Evolutionary conservation across 1,140 invertebrate genomes (phyloP).

Genomic region (Tetramorium simillimum): DNA sequence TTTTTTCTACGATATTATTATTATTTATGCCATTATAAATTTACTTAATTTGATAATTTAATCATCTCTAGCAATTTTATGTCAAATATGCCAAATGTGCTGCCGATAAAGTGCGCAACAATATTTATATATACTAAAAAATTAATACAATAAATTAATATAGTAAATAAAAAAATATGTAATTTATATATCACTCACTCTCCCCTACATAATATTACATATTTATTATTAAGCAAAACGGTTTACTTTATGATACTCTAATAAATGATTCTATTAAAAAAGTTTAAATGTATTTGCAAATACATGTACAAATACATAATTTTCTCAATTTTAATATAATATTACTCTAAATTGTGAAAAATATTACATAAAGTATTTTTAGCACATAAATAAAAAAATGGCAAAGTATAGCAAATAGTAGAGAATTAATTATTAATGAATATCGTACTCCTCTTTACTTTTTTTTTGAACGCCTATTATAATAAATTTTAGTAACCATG

Average conservation of each 20-base stretch:
- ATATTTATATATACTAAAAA: too few species aligned
- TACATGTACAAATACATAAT: neutral
- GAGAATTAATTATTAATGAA: neutral
- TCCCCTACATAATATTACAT: neutral
- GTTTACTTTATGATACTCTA: neutral
- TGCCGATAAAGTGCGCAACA: neutral
- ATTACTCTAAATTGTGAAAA: constrained; percentile 8
- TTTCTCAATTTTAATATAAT: neutral
- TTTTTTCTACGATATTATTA: neutral
- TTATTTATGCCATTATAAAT: constrained; percentile 9
- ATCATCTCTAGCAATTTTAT: neutral
- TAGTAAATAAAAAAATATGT: neutral
- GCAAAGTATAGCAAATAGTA: neutral
- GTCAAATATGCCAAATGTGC: neutral
- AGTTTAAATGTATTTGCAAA: neutral
- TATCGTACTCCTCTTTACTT: neutral
- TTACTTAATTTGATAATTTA: neutral
- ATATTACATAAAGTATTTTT: neutral
- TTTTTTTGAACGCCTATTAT: constrained; percentile 42
- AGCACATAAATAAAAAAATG: neutral
- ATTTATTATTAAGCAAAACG: neutral
- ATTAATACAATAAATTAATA: neutral
- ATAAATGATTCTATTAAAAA: constrained; percentile 5
- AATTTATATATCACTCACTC: neutral
- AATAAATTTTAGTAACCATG: constrained; percentile 68